Conservation (phyloP, 2,797 vertebrate species). For the Labeo calbasu region DNA sequence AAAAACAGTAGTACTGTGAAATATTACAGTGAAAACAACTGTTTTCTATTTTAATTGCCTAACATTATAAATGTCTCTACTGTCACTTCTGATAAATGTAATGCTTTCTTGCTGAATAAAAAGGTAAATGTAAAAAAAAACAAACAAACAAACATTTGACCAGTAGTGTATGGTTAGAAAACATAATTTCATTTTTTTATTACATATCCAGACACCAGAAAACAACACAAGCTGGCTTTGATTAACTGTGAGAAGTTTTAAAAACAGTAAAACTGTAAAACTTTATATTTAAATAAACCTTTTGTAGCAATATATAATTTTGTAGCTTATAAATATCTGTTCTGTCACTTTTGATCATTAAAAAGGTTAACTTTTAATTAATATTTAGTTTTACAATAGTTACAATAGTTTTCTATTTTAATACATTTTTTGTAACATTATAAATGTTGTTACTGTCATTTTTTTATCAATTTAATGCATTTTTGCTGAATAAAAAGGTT, state of each 20-base stretch:
- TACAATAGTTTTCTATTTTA: too few relatives aligned
- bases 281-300: too few relatives aligned
- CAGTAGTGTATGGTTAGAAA: background rate
- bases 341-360: background rate
- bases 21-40: background rate
- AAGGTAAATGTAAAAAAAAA: background rate
- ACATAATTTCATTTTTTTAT: background rate
- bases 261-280: background rate
- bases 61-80: background rate
- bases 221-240: slow-evolving; percentile 4
- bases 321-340: background rate
- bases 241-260: background rate
- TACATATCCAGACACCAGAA: too few relatives aligned
- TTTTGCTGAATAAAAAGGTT: too few relatives aligned
- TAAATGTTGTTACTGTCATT: too few relatives aligned
- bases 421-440: too few relatives aligned
- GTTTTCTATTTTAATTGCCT: background rate
- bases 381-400: too few relatives aligned
- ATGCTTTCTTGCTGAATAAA: background rate
- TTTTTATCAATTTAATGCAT: too few relatives aligned
- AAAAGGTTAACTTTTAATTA: background rate
- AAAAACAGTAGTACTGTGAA: background rate
- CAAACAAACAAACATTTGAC: background rate
- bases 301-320: background rate
- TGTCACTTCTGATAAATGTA: background rate